phyloP scores from a whole-genome alignment of 2,888 invertebrate species.

The Dryocosmus kuriphilus region DNA sequence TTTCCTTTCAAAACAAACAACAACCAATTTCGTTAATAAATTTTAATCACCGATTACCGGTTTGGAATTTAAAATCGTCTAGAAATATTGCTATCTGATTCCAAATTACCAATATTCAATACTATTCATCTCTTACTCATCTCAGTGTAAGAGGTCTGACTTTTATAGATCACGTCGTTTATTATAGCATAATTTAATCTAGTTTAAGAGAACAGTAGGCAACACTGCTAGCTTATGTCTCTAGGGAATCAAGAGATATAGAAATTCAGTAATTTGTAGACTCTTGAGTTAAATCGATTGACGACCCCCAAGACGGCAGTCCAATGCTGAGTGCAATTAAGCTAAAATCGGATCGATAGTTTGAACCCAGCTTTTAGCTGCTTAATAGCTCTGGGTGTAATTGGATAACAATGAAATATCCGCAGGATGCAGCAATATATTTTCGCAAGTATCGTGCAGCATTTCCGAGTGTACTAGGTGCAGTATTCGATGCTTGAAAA shows the following conservation, averaged over 20 bases:
- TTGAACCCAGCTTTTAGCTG: conserved; percentile 29
- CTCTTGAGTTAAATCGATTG: conserved; percentile 23
- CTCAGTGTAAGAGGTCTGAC: neutral
- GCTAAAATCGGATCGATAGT: conserved; percentile 38
- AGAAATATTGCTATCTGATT: too few species aligned
- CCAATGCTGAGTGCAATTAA: conserved; percentile 14
- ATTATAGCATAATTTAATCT: neutral
- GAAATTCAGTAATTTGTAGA: conserved; percentile 25
- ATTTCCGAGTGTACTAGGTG: conserved; percentile 13
- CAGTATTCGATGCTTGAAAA: conserved; percentile 24
- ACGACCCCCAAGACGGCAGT: conserved; percentile 35
- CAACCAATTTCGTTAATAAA: too few species aligned
- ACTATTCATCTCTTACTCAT: neutral
- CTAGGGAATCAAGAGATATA: neutral
- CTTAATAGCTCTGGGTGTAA: conserved; percentile 27
- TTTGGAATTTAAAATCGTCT: too few species aligned
- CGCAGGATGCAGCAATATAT: conserved; percentile 23
- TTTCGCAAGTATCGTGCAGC: conserved; percentile 32
- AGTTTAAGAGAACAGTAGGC: neutral
- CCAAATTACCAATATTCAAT: too few species aligned
- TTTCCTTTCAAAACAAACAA: neutral
- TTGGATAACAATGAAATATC: conserved; percentile 41
- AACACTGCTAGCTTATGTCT: neutral
- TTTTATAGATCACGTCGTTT: neutral
- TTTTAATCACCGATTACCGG: neutral